Evolutionary conservation across 2,113 vertebrate genomes (phyloP), one percentile per base, ranked within the genome.

Genomic region (Centrocercus urophasianus): DNA sequence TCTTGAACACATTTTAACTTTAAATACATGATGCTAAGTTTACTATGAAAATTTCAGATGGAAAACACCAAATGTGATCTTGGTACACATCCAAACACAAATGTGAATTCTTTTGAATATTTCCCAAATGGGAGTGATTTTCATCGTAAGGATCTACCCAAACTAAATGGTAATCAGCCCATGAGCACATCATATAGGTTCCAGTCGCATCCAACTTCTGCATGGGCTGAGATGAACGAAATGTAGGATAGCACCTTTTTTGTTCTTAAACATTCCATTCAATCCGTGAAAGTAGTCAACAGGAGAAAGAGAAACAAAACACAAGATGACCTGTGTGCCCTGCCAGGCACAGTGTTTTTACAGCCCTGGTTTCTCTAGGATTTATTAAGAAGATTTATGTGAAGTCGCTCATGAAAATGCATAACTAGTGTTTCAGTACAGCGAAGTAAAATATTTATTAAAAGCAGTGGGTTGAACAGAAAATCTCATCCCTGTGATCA

Each of bases 1-100:
- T 13, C 81, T 91, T 18, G 81, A 86, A 83, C 56, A n/a, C 38
- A 67, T 74, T 88, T 81, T 19, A 71, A 88, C 15, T 80, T 94
- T 54, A 81, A 76, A 69, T 82, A 34, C 36, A 86, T 59, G 42
- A 81, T 84, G 64, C 76, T 93, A 90, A 88, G 45, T 93, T 96
- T 96, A 93, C 83, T 90, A 94, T 18, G 77, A 94, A 93, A 82
- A 63, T 86, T 93, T 91, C 73, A 91, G 38, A 93, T 30, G 27
- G 71, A 93, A 93, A 96, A 95, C 94, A 96, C 92, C 94, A 93
- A 90, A 90, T 90, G 91, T 88, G 88, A 47, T 95, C 72, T 96
- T 95, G 90, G 95, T 95, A 90, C 73, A 76, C 50, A 78, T 94
- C 89, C 93, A 96, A 91, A 96, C 61, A 95, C 70, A 93, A 95